A percentile compares a stretch with the other conserved stretches of the same genome.
These are phyloP conservation scores for Aphidius gifuensis DNA, from an alignment of 1,140 invertebrate species.

Conservation along the genomic window DNA sequence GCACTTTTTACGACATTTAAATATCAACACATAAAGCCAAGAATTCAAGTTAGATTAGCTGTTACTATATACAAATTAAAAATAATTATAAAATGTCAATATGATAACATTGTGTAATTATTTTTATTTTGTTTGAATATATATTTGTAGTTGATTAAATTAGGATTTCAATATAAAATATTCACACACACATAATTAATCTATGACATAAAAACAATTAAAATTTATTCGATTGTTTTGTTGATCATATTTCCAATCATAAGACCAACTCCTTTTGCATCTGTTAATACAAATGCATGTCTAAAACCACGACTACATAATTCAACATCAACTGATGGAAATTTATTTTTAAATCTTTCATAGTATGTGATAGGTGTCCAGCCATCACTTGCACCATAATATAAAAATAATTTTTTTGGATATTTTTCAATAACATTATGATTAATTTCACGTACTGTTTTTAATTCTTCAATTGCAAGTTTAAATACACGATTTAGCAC, in stretches of 20 bases:
- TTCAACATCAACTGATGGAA: constrained; percentile 63
- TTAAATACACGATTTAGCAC: constrained; percentile 59
- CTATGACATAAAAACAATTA: background rate
- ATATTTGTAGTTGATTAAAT: too few species aligned
- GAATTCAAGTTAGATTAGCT: too few species aligned
- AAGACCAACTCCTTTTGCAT: constrained; percentile 61
- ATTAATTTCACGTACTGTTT: constrained; percentile 60
- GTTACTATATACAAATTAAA: too few species aligned
- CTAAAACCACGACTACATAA: constrained; percentile 64
- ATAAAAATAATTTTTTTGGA: constrained; percentile 65
- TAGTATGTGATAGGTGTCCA: constrained; percentile 74
- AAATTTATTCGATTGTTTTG: constrained; percentile 32
- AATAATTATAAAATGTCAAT: too few species aligned
- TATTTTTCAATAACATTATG: constrained; percentile 56
- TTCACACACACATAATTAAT: too few species aligned
- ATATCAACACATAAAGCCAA: too few species aligned
- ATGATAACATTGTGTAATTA: too few species aligned
- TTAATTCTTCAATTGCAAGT: constrained; percentile 65
- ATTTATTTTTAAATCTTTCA: constrained; percentile 58
- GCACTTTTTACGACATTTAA: too few species aligned
- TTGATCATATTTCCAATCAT: constrained; percentile 60
- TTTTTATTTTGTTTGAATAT: too few species aligned
- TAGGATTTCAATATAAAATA: too few species aligned
- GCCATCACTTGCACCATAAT: constrained; percentile 71
- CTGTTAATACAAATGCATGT: constrained; percentile 74